Evolutionary conservation across 2,797 vertebrate species (phyloP), one percentile per base, ranked within the genome.

Genomic region (Chloroceryle inda): DNA sequence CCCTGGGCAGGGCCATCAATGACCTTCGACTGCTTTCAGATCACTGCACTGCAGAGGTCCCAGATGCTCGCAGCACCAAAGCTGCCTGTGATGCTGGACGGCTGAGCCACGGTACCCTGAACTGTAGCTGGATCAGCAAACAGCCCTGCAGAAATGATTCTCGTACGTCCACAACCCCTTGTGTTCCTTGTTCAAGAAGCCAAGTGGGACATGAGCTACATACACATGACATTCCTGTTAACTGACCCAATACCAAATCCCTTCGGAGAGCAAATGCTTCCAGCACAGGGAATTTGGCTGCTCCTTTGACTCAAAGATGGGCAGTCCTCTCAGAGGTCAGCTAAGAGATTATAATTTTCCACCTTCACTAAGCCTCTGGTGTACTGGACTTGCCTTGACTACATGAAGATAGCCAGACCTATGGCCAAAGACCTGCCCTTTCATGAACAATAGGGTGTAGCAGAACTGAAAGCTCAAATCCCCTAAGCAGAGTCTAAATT

Each of bases 211-310:
- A 50, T 0, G 1, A 69, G 29, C 23, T 24, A 20, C 20, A 15
- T 0, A 0, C 2, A 2, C 4, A 2, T 0, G 4, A 52, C 19
- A 1, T 11, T 23, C 14, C 86, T 59, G 42, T 15, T 52, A 7
- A 7, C n/a, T 27, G 71, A 16, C 44, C 40, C 63, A 31, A 11
- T 6, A 9, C 10, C 47, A 61, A 47, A 76, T 5, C 35, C 52
- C 22, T 61, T 16, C 37, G 7, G 44, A 38, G 78, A 50, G 29
- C 37, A 84, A 67, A 10, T 27, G 17, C 2, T 9, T 61, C 45
- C 5, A 9, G 58, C 4, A 15, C 9, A 21, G 20, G 20, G 42
- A 64, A 69, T 37, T n/a, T 61, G 52, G 29, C 67, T 68, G 68
- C 56, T 89, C 26, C 64, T 92, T 53, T 31, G 33, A 7, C 81